Base-by-base conservation (phyloP, 2,113 vertebrate species). In the Marmota monax region DNA sequence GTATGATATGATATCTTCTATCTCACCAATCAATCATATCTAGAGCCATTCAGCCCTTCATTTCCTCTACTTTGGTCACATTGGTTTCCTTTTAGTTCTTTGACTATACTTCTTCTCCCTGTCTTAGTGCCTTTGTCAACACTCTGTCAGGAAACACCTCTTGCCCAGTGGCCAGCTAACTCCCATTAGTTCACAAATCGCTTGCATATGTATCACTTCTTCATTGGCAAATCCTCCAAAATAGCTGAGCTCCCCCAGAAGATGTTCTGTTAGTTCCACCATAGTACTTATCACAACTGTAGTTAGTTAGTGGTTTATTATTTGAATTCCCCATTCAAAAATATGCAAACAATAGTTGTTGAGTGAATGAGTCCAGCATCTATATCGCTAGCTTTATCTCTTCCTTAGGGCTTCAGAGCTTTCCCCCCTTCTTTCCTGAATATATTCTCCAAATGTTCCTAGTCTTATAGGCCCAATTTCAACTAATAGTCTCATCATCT, bases 241-340 rank as follows among this genome's bases (percentile, higher is more conserved):
- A 61, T 20, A 79, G 51, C 53, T 56, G 84, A 23, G 2, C 23
- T 16, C 42, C 23, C 9, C 2, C 53, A 1, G 42, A 48, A 89
- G 7, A 37, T 90, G 13, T 37, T 83, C 27, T 74, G 7, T 48
- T 77, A 85, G 37, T n/a, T 16, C 17, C 18, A 79, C 27, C n/a
- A 73, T 5, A 42, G 23, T 25, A n/a, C 14, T 86, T 77, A 86
- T 29, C 76, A 83, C 1, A 82, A 53, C 27, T 82, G 4, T n/a
- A 77, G 13, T 82, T 76, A 78, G n/a, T 61, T 84, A 72, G 4
- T 72, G 77, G 6, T 63, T 91, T 85, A 79, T 61, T 88, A 93
- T 89, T 95, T 89, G 80, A 91, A 92, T 34, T 80, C 45, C 10
- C 27, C 42, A 69, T 32, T 78, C 13, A 86, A 92, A 93, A 58